phyloP scores from a whole-genome alignment of 2,888 invertebrate genomes.

The Ramazzottius varieornatus region DNA sequence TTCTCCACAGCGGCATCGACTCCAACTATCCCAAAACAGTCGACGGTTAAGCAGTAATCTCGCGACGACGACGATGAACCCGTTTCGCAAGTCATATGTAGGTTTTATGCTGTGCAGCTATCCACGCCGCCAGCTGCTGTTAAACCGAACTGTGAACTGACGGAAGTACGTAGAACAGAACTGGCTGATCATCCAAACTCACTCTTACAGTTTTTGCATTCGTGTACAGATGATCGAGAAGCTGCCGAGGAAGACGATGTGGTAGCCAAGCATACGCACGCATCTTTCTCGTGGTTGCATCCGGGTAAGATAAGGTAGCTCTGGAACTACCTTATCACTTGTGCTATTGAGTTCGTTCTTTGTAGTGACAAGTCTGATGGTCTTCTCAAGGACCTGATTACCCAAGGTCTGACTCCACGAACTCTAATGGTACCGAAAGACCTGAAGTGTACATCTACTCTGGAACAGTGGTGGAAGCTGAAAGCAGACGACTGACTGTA shows the following conservation, averaged over 20 bases:
- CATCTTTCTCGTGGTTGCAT: not conserved
- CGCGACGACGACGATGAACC: too few relatives aligned
- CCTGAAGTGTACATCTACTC: too few relatives aligned
- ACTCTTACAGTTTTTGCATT: not conserved
- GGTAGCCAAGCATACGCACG: not conserved
- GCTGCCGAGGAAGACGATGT: not conserved
- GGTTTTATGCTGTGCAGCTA: too few relatives aligned
- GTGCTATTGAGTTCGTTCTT: too few relatives aligned
- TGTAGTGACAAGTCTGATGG: not conserved
- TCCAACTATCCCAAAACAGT: too few relatives aligned
- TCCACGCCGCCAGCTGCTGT: too few relatives aligned
- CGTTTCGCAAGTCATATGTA: too few relatives aligned
- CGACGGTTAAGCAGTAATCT: too few relatives aligned
- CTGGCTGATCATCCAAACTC: not conserved
- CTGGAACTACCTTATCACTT: too few relatives aligned
- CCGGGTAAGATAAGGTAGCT: not conserved
- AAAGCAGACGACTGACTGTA: conserved; percentile 66
- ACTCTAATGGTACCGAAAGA: not conserved
- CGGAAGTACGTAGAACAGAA: not conserved
- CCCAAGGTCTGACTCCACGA: not conserved
- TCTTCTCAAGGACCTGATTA: not conserved
- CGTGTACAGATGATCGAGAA: not conserved
- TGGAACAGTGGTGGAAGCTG: conserved; percentile 98
- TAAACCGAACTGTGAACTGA: too few relatives aligned
- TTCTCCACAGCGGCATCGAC: too few relatives aligned